phyloP scores from a whole-genome alignment of 2,797 vertebrate genomes.

The Heterohyrax brucei region DNA sequence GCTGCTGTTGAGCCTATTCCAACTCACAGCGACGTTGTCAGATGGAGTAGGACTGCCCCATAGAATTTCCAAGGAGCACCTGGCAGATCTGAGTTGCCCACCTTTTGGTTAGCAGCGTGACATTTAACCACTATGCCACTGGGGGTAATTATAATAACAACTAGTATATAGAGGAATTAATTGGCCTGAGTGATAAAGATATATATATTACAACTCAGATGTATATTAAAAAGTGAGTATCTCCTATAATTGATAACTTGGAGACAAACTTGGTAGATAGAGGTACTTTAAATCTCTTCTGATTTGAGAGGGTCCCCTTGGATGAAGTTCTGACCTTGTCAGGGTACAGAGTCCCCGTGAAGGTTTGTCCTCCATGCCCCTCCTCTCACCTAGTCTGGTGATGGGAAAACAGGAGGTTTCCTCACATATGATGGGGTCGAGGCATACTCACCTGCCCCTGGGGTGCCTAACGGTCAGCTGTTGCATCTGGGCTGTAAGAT shows the following conservation, averaged over 20 bases:
- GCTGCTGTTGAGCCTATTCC: too few relatives aligned
- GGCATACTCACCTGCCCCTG: background rate
- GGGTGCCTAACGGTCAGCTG: background rate
- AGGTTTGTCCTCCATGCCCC: background rate
- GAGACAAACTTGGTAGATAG: background rate
- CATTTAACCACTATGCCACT: too few relatives aligned
- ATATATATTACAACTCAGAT: background rate
- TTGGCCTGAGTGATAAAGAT: background rate
- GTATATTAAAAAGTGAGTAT: background rate
- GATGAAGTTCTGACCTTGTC: background rate
- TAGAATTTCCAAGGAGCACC: too few relatives aligned
- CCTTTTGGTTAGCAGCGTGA: too few relatives aligned
- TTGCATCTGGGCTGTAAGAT: background rate
- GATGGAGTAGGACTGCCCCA: too few relatives aligned
- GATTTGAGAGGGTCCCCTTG: background rate
- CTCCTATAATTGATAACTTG: background rate
- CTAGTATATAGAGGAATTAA: constrained; percentile 2
- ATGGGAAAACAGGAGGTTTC: background rate
- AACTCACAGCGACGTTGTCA: too few relatives aligned
- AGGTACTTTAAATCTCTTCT: background rate
- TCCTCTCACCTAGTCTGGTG: too few relatives aligned
- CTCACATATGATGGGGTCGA: background rate
- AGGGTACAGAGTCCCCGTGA: background rate
- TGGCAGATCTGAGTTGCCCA: too few relatives aligned
- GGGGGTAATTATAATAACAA: background rate